These are phyloP conservation scores for Esperia sulphurella DNA, from an alignment of 2,888 invertebrate species.

Conservation along the genomic window DNA sequence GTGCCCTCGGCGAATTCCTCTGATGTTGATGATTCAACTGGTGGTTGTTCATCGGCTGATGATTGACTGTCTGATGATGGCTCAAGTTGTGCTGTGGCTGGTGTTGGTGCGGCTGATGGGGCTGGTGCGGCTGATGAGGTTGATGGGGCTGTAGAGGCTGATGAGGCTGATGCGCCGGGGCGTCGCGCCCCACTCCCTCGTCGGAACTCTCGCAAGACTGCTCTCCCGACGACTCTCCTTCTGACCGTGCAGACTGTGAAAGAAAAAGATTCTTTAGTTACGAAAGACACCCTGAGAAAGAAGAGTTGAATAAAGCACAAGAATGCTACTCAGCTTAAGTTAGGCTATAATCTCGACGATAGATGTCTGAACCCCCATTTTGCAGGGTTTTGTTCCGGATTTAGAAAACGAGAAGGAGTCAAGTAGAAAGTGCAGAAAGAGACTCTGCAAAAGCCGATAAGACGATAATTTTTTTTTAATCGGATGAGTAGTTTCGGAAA, in stretches of 20 bases:
- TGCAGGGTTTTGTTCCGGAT: too few relatives aligned
- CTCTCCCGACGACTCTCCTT: constrained; percentile 70
- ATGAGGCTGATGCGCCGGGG: constrained; percentile 37
- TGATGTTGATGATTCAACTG: constrained; percentile 51
- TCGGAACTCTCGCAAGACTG: constrained; percentile 73
- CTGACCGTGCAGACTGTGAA: constrained; percentile 66
- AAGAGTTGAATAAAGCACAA: neutral
- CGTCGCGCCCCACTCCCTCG: constrained; percentile 70
- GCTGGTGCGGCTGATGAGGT: constrained; percentile 32
- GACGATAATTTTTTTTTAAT: too few relatives aligned
- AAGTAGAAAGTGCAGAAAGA: too few relatives aligned
- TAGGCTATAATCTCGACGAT: too few relatives aligned
- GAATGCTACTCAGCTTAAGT: too few relatives aligned
- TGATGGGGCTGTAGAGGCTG: constrained; percentile 31
- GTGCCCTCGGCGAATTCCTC: constrained; percentile 61
- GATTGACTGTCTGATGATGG: constrained; percentile 44
- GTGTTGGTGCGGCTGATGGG: constrained; percentile 30
- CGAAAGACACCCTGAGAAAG: neutral
- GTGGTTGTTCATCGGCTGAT: constrained; percentile 34
- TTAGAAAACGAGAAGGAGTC: too few relatives aligned
- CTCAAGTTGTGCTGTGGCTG: constrained; percentile 40
- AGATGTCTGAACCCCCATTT: too few relatives aligned
- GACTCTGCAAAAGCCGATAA: too few relatives aligned
- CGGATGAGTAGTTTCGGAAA: too few relatives aligned
- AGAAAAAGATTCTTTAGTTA: constrained; percentile 9